Conservation (phyloP, 2,888 invertebrate genomes). For the Dynastes tityus region DNA sequence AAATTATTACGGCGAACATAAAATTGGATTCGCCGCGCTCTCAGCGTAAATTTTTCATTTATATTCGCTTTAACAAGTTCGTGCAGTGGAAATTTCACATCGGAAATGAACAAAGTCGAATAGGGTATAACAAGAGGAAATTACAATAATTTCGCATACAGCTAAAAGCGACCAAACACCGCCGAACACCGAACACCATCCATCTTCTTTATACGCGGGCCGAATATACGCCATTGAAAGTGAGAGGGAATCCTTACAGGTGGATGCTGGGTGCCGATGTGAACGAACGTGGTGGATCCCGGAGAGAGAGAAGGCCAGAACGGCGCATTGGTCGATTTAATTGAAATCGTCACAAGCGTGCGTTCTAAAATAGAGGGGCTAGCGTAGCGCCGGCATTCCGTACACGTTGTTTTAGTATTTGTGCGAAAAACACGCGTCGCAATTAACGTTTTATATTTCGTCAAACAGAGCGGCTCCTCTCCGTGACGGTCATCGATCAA, state of each 20-base stretch:
- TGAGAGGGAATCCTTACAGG: conserved; percentile 50
- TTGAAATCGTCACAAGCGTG: conserved; percentile 58
- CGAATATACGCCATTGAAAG: conserved; percentile 32
- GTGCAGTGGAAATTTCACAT: conserved; percentile 46
- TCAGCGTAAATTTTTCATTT: conserved; percentile 47
- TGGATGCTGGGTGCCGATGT: conserved; percentile 38
- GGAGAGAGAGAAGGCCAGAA: conserved; percentile 53
- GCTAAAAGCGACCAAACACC: neutral
- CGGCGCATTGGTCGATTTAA: conserved; percentile 60
- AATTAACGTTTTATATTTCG: conserved; percentile 70
- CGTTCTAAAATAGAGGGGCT: conserved; percentile 58
- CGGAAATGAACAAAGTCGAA: conserved; percentile 53
- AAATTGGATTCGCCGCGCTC: conserved; percentile 2
- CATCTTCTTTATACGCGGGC: conserved; percentile 33
- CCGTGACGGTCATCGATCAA: conserved; percentile 69
- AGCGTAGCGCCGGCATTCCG: conserved; percentile 41
- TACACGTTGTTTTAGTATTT: conserved; percentile 8
- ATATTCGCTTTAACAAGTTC: conserved; percentile 32
- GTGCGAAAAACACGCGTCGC: conserved; percentile 55
- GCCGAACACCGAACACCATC: neutral
- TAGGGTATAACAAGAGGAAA: conserved; percentile 43
- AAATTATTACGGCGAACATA: conserved; percentile 34
- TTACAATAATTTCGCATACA: conserved; percentile 43
- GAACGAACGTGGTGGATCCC: conserved; percentile 47
- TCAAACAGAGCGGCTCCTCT: conserved; percentile 65